These are phyloP conservation scores for Sinocyclocheilus anophthalmus DNA, from an alignment of 2,113 vertebrate genomes.

Conservation along the genomic window DNA sequence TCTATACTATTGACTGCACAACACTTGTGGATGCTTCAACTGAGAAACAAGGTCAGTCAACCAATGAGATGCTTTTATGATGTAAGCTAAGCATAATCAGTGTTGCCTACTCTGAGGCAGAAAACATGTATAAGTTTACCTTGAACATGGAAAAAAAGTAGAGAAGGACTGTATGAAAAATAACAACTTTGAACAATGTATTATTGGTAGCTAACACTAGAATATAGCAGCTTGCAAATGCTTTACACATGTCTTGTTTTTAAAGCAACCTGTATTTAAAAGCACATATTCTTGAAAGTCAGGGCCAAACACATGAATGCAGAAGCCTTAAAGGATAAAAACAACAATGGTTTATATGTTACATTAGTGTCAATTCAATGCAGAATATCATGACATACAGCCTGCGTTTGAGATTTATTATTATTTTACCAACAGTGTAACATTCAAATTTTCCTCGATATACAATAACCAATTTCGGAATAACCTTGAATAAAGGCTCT, in stretches of 20 bases:
- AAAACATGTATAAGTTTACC: not conserved
- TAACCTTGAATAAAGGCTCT: not conserved
- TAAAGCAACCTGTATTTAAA: not conserved
- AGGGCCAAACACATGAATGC: not conserved
- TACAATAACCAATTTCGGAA: not conserved
- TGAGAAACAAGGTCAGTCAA: not conserved
- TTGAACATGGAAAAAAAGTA: not conserved
- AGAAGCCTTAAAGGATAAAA: not conserved
- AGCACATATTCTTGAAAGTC: not conserved
- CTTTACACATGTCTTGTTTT: not conserved
- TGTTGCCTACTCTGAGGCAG: no score
- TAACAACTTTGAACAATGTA: not conserved
- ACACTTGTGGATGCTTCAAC: not conserved
- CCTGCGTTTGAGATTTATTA: not conserved
- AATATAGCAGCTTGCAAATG: not conserved
- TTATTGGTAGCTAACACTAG: not conserved
- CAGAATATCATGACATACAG: not conserved
- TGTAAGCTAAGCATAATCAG: not conserved
- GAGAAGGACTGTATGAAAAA: not conserved
- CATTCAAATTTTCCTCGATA: not conserved
- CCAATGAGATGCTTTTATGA: not conserved
- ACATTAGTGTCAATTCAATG: not conserved
- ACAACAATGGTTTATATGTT: no score
- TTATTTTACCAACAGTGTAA: not conserved
- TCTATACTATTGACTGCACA: not conserved